Conservation (phyloP, 2,797 vertebrate genomes). For the Macroramphosus scolopax region DNA sequence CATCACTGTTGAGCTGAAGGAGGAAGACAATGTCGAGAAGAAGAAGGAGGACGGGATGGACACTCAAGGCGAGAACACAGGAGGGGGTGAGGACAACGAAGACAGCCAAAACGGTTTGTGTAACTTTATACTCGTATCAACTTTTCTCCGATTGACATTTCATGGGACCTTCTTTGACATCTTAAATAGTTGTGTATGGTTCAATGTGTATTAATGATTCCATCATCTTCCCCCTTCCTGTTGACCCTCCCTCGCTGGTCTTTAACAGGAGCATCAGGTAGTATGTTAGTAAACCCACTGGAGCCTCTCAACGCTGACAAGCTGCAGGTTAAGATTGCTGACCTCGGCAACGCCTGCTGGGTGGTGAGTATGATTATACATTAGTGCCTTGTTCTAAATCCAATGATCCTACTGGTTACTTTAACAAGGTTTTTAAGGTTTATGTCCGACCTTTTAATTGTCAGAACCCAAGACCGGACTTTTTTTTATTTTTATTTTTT, state of each 20-base stretch:
- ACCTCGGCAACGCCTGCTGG: slow-evolving; percentile 99
- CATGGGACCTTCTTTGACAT: no score
- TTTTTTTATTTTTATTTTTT: slow-evolving; percentile 2
- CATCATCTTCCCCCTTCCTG: slow-evolving; percentile 14
- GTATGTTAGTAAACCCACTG: slow-evolving; percentile 94
- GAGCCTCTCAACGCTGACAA: slow-evolving; percentile 94
- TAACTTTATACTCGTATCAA: no score
- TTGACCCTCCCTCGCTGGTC: no score
- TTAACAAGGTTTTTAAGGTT: no score
- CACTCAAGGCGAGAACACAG: slow-evolving; percentile 46
- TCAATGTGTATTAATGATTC: slow-evolving; percentile 10
- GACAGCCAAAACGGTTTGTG: slow-evolving; percentile 67
- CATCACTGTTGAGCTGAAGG: slow-evolving; percentile 48
- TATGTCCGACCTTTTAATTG: no score
- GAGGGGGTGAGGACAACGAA: slow-evolving; percentile 44
- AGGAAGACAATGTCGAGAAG: slow-evolving; percentile 35
- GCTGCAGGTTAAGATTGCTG: slow-evolving; percentile 98
- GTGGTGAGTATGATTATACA: slow-evolving; percentile 85
- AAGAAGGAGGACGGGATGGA: slow-evolving; percentile 59
- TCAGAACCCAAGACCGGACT: no score
- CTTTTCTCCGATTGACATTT: no score
- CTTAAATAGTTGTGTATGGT: no score
- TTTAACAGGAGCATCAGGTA: slow-evolving; percentile 85
- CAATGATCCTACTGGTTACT: no score
- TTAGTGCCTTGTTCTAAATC: no score